A percentile compares a stretch with the other conserved stretches of the same genome.
Evolutionary conservation across 1,140 invertebrate genomes (phyloP).

Genomic region (Nasonia giraulti): DNA sequence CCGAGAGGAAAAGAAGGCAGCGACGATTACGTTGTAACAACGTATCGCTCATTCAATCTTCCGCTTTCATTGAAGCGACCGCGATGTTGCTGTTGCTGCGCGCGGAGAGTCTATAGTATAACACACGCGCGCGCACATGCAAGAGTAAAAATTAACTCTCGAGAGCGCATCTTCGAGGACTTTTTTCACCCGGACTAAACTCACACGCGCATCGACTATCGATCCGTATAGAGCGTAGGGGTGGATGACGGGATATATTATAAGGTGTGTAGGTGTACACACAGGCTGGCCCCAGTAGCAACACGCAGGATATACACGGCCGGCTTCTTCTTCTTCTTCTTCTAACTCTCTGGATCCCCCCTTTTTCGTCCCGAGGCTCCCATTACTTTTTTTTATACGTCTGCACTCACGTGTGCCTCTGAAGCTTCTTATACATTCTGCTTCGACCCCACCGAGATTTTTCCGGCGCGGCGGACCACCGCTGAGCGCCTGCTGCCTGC

Average conservation of each 20-base stretch:
- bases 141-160: neutral
- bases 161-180: neutral
- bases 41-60: constrained; percentile 14
- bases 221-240: neutral
- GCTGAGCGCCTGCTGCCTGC: too few species aligned
- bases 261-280: neutral
- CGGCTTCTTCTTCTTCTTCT: neutral
- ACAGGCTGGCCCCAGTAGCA: neutral
- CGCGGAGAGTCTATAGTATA: too few species aligned
- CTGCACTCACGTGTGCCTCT: neutral
- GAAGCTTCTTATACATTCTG: too few species aligned
- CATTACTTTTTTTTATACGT: neutral
- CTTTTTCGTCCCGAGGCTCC: neutral
- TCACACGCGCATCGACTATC: neutral
- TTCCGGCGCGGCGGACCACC: too few species aligned
- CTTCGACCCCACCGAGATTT: neutral
- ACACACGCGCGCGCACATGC: too few species aligned
- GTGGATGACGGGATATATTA: neutral
- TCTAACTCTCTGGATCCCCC: too few species aligned
- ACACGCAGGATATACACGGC: neutral
- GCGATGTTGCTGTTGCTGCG: neutral
- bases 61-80: neutral
- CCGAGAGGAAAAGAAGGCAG: neutral
- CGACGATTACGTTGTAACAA: neutral
- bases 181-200: neutral